Base-by-base conservation (phyloP, 2,888 invertebrate species). In the Nebria salina region DNA sequence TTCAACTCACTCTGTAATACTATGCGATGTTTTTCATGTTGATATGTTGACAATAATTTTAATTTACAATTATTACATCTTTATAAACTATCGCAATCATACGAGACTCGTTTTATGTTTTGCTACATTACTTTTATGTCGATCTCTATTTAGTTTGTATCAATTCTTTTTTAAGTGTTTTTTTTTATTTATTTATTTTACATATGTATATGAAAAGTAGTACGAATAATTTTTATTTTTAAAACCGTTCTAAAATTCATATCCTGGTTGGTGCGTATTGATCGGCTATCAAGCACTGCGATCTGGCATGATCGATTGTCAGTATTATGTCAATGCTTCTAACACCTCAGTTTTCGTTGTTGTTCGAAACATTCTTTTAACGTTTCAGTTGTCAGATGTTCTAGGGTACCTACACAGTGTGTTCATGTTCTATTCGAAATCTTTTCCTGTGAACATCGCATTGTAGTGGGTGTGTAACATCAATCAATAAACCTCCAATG, bases 251-350 rank as follows among this genome's bases (percentile, higher is more conserved):
- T 54, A 8, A 54, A 54, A 20, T 20, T 20, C 54, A 54, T 54
- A 54, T 54, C 54, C 11, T 54, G 54, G 54, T 13, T 13, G 54
- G 54, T 54, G 11, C 8, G 54, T 54, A 54, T 54, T 54, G 54
- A 54, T 54, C 54, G 54, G 54, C 13, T 54, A 54, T 54, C 54
- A 54, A 54, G 8, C 54, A 13, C 11, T 8, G 0, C 54, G 54
- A 54, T 54, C 54, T 8, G 54, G 54, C 54, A 13, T 54, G 54
- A 54, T 54, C 54, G 54, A 54, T 41, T 80, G 80, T 80, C 80
- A 75, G 80, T 80, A 75, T 80, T 75, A 75, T 72, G 80, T 80
- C 80, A 80, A 72, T 80, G 65, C 75, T 72, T 64, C 54, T 54
- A 54, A 70, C 75, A 78, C 70, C 75, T 65, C n/a, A 70, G 41